Base-by-base conservation (phyloP, 2,888 invertebrate species). In the Capitulum mitella region DNA sequence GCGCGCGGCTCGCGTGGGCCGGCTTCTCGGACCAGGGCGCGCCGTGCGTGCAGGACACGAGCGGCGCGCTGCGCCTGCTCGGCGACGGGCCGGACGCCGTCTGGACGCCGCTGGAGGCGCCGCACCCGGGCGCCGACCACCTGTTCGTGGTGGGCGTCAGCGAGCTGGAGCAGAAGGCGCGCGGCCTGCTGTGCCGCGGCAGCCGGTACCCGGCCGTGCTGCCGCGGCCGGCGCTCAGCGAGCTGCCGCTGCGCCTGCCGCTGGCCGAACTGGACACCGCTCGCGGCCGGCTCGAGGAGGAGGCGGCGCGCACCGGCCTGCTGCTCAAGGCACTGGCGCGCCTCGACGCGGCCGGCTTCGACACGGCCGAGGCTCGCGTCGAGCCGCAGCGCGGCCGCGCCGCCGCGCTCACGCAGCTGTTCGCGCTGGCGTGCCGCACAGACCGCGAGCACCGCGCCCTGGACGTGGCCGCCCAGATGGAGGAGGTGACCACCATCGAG, bases 181-280 rank as follows among this genome's bases (percentile, higher is more conserved):
- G 93, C 64, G 93, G 93, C 26, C 92, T 97, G 43, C 88, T 93
- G 78, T 98, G 97, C 83, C 92, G 94, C 84, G 96, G 96, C n/a
- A 89, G 92, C 32, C 89, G 91, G 29, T 97, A 93, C 87, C 98
- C 98, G 0, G 89, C 91, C 46, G 93, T 95, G 0, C 90, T 91
- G 37, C 97, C 97, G 0, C 89, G 93, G 78, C 97, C 97, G 1
- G 92, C 92, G 80, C 88, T 95, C 10, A 88, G 90, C 26, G 92
- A 95, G 84, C 85, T 97, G 81, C 88, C 91, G 3, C 88, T 94
- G 84, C 78, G 80, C 79, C 61, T 81, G 14, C 81, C 82, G 40
- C 10, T 81, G n/a, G 80, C 80, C 32, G 81, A 82, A 75, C 34
- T 34, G 10, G 76, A 74, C 29, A 80, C 79, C 12, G 82, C 81